phyloP scores from a whole-genome alignment of 2,113 vertebrate species.

The Hippocampus zosterae region DNA sequence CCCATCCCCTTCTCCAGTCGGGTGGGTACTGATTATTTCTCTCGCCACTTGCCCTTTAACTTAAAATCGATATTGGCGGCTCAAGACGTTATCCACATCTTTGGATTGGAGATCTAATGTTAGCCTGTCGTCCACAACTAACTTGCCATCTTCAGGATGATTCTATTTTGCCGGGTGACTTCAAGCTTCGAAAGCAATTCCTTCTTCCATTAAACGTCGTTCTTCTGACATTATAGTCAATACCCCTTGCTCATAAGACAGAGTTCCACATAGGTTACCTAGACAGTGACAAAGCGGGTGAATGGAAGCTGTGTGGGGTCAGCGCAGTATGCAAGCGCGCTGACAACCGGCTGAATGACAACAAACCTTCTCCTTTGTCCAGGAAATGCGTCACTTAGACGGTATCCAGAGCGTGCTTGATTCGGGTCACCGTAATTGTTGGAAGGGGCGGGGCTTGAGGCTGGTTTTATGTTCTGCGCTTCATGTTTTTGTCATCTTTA shows the following conservation, averaged over 20 bases:
- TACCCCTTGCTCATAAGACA: neutral
- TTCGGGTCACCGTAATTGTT: neutral
- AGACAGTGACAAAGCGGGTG: neutral
- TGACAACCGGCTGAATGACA: slow-evolving; percentile 49
- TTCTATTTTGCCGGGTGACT: slow-evolving; percentile 32
- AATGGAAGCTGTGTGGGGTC: neutral
- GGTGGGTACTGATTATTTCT: neutral
- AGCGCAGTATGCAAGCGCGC: slow-evolving; percentile 5
- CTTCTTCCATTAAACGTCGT: neutral
- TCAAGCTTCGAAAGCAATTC: slow-evolving; percentile 12
- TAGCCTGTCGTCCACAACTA: slow-evolving; percentile 18
- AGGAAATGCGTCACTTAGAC: slow-evolving; percentile 73
- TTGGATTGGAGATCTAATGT: slow-evolving; percentile 21
- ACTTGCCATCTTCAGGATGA: slow-evolving; percentile 34
- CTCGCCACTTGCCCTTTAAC: slow-evolving; percentile 45
- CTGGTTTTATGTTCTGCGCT: neutral
- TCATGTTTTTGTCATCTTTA: neutral
- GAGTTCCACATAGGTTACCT: neutral
- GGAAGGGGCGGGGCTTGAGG: slow-evolving; percentile 21
- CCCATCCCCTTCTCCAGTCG: slow-evolving; percentile 22
- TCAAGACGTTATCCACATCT: slow-evolving; percentile 19
- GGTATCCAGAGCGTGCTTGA: slow-evolving; percentile 25
- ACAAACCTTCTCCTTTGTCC: slow-evolving; percentile 59
- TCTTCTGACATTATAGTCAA: slow-evolving; percentile 4
- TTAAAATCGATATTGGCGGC: slow-evolving; percentile 31